phyloP scores from a whole-genome alignment of 2,888 invertebrate genomes.

The Thereva nobilitata region DNA sequence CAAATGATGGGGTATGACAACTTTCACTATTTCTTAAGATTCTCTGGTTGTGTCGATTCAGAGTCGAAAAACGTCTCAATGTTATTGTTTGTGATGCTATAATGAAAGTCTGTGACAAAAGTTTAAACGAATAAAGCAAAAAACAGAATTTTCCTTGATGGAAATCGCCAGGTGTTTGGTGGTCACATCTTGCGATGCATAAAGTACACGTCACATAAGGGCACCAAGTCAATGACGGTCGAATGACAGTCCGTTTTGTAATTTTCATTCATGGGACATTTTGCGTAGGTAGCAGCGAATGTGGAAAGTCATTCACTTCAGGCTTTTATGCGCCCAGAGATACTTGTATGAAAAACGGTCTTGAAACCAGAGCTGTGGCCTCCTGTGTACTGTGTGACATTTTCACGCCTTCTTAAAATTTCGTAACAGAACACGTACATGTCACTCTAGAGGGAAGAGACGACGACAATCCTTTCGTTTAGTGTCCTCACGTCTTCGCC shows the following conservation, averaged over 20 bases:
- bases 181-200: no score
- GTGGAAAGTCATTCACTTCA: conserved; percentile 15
- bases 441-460: conserved; percentile 18
- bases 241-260: no score
- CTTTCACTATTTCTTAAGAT: conserved; percentile 31
- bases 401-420: conserved; percentile 19
- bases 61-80: no score
- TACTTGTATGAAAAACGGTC: background rate
- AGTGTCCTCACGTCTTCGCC: background rate
- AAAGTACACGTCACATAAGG: no score
- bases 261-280: no score
- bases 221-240: no score
- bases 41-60: conserved; percentile 7
- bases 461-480: background rate
- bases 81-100: no score
- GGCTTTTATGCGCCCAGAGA: background rate
- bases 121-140: no score
- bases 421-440: conserved; percentile 4
- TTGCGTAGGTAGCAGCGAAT: conserved; percentile 17
- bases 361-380: conserved; percentile 12
- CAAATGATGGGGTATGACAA: conserved; percentile 11
- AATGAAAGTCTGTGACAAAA: no score
- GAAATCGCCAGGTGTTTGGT: no score
- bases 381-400: conserved; percentile 1
- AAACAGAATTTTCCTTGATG: no score